phyloP scores from a whole-genome alignment of 2,797 vertebrate genomes.

The Bradypodion ventrale region DNA sequence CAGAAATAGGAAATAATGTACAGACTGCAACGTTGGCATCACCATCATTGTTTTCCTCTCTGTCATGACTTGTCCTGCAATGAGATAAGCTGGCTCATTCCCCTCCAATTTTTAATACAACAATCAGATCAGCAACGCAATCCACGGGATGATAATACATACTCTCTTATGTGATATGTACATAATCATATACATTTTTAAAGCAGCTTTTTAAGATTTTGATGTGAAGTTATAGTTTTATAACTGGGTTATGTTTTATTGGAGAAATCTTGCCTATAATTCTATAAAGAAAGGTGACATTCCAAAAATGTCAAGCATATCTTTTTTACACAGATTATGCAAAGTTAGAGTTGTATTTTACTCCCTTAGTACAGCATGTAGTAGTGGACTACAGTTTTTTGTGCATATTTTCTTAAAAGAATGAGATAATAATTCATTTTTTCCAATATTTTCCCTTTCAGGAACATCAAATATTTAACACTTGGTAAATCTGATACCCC shows the following conservation, averaged over 20 bases:
- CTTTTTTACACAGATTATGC: constrained; percentile 87
- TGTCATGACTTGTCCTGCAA: constrained; percentile 73
- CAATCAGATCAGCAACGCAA: constrained; percentile 75
- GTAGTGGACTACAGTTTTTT: constrained; percentile 81
- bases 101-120: constrained; percentile 73
- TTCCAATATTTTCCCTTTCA: constrained; percentile 73
- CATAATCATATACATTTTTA: constrained; percentile 80
- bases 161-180: constrained; percentile 81
- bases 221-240: constrained; percentile 90
- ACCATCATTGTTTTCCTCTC: constrained; percentile 63
- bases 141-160: constrained; percentile 74
- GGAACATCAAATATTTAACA: constrained; percentile 67
- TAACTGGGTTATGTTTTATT: constrained; percentile 87
- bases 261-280: constrained; percentile 85
- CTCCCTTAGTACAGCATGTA: constrained; percentile 82
- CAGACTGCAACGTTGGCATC: constrained; percentile 70
- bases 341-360: constrained; percentile 84
- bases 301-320: constrained; percentile 84
- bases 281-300: constrained; percentile 86
- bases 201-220: constrained; percentile 84
- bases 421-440: constrained; percentile 76
- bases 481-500: constrained; percentile 72
- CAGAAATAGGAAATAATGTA: constrained; percentile 76
- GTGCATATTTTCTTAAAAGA: constrained; percentile 70
- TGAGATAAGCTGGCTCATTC: constrained; percentile 72